phyloP scores from a whole-genome alignment of 2,113 vertebrate species.

The Urocolius indicus region DNA sequence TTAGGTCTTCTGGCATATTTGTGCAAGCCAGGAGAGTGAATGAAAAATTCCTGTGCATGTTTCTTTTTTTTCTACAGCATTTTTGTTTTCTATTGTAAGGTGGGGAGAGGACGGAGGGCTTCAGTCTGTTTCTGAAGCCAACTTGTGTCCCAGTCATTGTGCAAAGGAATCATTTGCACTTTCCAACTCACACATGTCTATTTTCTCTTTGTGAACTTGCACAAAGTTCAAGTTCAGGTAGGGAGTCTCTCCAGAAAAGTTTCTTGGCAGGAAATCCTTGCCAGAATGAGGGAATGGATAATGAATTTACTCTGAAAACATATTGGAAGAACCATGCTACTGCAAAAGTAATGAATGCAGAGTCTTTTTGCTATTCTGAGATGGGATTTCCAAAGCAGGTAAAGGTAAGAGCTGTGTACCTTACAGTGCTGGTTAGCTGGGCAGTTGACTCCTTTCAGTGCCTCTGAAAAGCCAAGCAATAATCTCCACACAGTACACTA shows the following conservation, averaged over 20 bases:
- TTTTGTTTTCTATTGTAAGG: neutral
- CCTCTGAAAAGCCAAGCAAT: neutral
- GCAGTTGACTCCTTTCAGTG: neutral
- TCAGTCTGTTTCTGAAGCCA: neutral
- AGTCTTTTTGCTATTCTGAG: neutral
- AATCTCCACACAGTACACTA: neutral
- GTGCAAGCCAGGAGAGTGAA: neutral
- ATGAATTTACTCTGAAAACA: neutral
- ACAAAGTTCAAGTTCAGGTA: neutral
- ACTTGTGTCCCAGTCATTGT: accelerated
- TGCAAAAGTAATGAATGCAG: neutral
- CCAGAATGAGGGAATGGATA: neutral
- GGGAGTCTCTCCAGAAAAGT: neutral
- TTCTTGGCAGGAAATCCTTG: neutral
- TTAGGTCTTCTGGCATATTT: neutral
- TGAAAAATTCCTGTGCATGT: neutral
- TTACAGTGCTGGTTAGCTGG: neutral
- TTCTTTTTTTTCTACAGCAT: neutral
- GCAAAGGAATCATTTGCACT: neutral
- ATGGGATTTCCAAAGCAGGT: neutral
- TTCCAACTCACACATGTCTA: neutral
- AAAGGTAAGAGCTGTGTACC: neutral
- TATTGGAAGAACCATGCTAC: neutral
- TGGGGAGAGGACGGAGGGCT: neutral
- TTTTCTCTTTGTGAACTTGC: neutral